Evolutionary conservation across 2,113 vertebrate genomes (phyloP), one percentile per base, ranked within the genome.

Genomic region (Leucopternis melanops): DNA sequence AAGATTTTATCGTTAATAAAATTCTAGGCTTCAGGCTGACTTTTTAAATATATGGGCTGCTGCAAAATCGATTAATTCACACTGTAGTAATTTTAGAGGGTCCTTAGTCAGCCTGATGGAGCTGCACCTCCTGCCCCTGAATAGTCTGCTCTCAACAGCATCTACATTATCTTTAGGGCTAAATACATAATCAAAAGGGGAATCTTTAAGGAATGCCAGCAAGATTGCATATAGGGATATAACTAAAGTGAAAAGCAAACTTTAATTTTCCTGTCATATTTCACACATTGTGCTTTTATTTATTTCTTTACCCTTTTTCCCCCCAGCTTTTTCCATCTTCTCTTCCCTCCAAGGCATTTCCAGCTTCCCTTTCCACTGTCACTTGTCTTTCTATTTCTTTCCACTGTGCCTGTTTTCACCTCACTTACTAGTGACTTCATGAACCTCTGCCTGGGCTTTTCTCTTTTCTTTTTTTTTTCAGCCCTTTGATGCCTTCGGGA

Each of bases 1-100:
- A 81, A 74, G 44, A 32, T 72, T 67, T 55, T 87, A 8, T 16
- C 0, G 0, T 40, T 1, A 5, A 26, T 36, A n/a, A 50, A 65
- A 45, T 66, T 79, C 47, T 44, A 36, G 22, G 27, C 44, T 87
- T 71, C 18, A 47, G 66, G 31, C 9, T 63, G 71, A 34, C 19
- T 54, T 27, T 40, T 90, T 26, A n/a, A 25, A 47, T 61, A 31
- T 54, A 18, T 8, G 69, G n/a, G 36, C 57, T 80, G 11, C 49
- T 61, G 49, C 34, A 69, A 72, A 90, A 88, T 16, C 16, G 29
- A 52, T n/a, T 32, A 3, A 34, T 78, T 81, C 59, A 17, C 6
- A 1, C 15, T 40, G 22, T 40, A 16, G 21, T 78, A 7, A 42
- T 82, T 82, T 86, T 22, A 29, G 25, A 67, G 26, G 7, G 5